Conservation (phyloP, 2,113 vertebrate genomes). For the Petrocephalus microphthalmus region DNA sequence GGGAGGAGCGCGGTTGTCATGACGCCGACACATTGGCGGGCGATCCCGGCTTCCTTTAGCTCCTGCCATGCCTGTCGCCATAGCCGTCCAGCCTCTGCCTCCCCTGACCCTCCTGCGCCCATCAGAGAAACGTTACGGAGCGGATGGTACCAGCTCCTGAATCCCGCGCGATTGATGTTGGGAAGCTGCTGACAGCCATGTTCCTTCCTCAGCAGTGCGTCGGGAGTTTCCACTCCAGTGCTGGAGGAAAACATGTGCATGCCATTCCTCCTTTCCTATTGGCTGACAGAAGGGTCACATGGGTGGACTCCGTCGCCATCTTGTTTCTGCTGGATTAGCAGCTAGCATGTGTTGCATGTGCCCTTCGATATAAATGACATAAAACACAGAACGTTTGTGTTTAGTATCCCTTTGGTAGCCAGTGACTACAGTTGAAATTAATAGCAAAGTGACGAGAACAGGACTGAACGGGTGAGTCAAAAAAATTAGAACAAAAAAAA, state of each 20-base stretch:
- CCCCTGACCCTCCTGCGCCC: not conserved
- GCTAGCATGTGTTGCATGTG: not conserved
- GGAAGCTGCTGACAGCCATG: not conserved
- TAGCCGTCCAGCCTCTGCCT: not conserved
- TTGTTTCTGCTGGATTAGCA: not conserved
- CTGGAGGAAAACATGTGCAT: no score
- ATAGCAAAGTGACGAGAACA: not conserved
- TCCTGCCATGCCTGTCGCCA: not conserved
- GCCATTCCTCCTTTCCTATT: not conserved
- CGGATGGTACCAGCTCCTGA: not conserved
- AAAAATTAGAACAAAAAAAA: not conserved
- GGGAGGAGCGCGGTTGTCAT: not conserved
- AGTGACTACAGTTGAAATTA: not conserved
- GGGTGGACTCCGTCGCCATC: not conserved
- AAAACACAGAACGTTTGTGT: not conserved
- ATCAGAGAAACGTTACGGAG: not conserved
- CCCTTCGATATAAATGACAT: no score
- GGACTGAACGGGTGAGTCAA: not conserved
- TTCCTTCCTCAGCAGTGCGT: not conserved
- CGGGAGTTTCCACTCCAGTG: not conserved
- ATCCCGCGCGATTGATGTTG: not conserved
- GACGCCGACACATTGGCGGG: not conserved
- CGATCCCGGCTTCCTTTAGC: not conserved
- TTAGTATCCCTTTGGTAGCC: not conserved
- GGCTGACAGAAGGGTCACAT: not conserved